Evolutionary conservation across 2,113 vertebrate genomes (phyloP).

Genomic region (Seriola rivoliana): DNA sequence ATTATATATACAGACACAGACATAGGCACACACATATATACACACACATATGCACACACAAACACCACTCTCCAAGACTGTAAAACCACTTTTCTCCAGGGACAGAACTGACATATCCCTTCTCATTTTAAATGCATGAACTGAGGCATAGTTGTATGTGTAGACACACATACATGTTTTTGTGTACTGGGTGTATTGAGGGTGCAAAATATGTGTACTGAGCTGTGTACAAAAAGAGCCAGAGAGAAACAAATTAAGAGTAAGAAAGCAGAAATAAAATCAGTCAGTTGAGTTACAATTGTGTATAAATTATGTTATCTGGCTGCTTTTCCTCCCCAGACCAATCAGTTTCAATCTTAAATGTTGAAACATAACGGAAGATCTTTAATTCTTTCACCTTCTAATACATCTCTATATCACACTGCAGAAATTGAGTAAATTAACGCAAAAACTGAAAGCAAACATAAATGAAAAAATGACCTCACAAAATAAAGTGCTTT

Average conservation of each 20-base stretch:
- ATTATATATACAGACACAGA: conserved; percentile 8
- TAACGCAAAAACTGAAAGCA: no score
- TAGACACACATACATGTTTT: neutral
- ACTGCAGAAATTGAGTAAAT: neutral
- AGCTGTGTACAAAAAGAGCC: neutral
- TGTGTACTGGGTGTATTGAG: neutral
- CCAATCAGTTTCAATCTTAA: neutral
- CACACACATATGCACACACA: conserved; percentile 4
- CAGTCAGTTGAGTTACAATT: neutral
- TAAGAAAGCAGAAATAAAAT: conserved; percentile 20
- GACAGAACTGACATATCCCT: conserved; percentile 50
- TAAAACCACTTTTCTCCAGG: conserved; percentile 43
- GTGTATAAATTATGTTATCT: neutral
- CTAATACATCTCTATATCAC: neutral
- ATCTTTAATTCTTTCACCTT: neutral
- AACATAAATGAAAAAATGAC: no score
- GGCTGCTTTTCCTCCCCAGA: neutral
- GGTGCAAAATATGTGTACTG: conserved; percentile 14
- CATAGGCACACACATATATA: neutral
- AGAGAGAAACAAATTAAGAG: neutral
- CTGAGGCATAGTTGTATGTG: conserved; percentile 13
- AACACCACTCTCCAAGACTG: conserved; percentile 2
- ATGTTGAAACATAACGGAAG: neutral
- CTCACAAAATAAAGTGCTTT: no score
- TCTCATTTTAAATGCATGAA: conserved; percentile 72